Conservation (phyloP, 2,113 vertebrate species). For the Sitta europaea region DNA sequence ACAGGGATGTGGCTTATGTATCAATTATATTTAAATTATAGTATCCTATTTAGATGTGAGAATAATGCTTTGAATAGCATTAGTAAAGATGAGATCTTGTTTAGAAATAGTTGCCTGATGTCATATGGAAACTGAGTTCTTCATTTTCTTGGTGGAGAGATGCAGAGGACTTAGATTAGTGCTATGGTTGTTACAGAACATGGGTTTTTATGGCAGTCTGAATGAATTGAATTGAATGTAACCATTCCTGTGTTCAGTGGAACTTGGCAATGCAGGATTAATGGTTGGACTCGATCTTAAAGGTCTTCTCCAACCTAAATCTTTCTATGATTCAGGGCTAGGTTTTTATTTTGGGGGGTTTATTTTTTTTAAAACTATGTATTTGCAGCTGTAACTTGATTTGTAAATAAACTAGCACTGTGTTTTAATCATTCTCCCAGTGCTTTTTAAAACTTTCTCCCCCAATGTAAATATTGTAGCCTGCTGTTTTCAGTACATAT, state of each 20-base stretch:
- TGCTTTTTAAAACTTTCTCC: neutral
- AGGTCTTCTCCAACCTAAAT: neutral
- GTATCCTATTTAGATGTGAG: neutral
- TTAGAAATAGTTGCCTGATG: neutral
- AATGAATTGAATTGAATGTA: neutral
- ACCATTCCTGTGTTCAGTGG: neutral
- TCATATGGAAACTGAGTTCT: neutral
- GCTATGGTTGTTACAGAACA: neutral
- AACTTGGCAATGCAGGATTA: neutral
- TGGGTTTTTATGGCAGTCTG: neutral
- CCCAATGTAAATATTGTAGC: neutral
- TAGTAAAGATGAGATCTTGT: neutral
- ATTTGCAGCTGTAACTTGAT: neutral
- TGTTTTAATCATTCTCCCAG: neutral
- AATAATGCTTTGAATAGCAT: neutral
- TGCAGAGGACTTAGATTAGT: neutral
- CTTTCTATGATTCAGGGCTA: neutral
- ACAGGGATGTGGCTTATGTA: neutral
- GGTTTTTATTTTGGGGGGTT: neutral
- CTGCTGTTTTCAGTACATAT: neutral
- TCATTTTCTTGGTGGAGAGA: neutral
- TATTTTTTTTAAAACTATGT: neutral
- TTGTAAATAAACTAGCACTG: neutral
- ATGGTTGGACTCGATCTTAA: neutral
- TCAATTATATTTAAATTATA: neutral